Conservation (phyloP, 2,888 invertebrate species). For the Watsonalla binaria region DNA sequence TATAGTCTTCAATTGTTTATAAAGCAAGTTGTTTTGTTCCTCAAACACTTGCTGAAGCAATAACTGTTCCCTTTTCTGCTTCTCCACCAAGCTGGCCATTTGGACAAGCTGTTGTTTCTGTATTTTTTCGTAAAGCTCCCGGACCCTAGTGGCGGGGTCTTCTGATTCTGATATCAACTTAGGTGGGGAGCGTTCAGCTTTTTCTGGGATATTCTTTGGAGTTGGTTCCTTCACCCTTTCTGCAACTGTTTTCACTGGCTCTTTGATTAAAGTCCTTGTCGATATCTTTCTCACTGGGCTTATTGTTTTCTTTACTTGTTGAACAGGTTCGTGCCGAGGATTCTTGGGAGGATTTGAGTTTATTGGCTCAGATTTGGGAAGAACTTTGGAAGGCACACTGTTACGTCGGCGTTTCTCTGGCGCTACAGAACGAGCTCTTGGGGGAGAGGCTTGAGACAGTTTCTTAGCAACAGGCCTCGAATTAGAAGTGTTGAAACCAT, state of each 20-base stretch:
- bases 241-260: constrained; percentile 16
- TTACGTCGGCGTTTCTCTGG: constrained; percentile 30
- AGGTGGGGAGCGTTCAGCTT: constrained; percentile 13
- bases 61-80: constrained; percentile 82
- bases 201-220: constrained; percentile 9
- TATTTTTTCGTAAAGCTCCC: constrained; percentile 71
- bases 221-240: constrained; percentile 3
- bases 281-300: constrained; percentile 35
- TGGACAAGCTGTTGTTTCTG: constrained; percentile 82
- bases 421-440: constrained; percentile 31
- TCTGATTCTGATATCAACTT: constrained; percentile 36
- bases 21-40: constrained; percentile 80
- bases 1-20: constrained; percentile 68
- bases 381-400: constrained; percentile 26
- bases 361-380: constrained; percentile 42
- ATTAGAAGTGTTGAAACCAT: constrained; percentile 19
- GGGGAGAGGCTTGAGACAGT: constrained; percentile 18
- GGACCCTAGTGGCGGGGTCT: constrained; percentile 56
- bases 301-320: constrained; percentile 26
- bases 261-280: constrained; percentile 29
- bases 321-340: constrained; percentile 16
- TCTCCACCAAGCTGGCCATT: constrained; percentile 80
- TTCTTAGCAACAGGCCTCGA: constrained; percentile 25
- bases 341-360: neutral
- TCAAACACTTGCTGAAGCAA: constrained; percentile 82